Base-by-base conservation (phyloP, 1,140 invertebrate species). In the Tetragonula clypearis region DNA sequence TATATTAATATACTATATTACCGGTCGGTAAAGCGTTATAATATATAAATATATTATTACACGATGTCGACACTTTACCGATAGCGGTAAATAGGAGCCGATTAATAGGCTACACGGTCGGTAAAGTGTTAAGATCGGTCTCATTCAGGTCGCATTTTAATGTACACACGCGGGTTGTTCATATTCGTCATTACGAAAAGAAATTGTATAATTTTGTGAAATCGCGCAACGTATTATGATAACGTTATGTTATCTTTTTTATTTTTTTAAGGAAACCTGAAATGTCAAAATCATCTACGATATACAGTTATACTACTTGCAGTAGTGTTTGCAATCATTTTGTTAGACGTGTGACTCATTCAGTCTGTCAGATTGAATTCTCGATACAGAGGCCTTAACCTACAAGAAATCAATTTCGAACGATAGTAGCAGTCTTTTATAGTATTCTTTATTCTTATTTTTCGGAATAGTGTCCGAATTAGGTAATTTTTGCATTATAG, bases 311-410 rank as follows among this genome's bases (percentile, higher is more conserved):
- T 8, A 53, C 0, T 49, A 53, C 0, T 49, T 17, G 1, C 71
- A 78, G 11, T 9, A 56, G 4, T 2, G 1, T 30, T 78, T 82
- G 60, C 35, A 73, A 72, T 73, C 58, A 56, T 60, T 62, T 73
- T 35, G 35, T 35, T 3, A 1, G 23, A 15, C 5, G 23, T 66
- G 53, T 85, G 84, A 85, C 58, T 85, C 84, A 85, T 85, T 55
- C 30, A 35, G 19, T 35, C 15, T 60, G 68, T 53, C 68, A 11
- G 12, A 74, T 68, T 19, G 19, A 68, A 30, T 49, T 19, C 1
- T 9, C 0, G 17, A 77, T 58, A 69, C 11, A 15, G 49, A 62
- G 12, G 8, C 5, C 23, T 15, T 79, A 79, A 84, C 77, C 76
- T 72, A 72, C 26, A 66, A 77, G 58, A 78, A 53, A 17, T 60